Conservation (phyloP, 1,140 invertebrate species). For the Rhagoletis pomonella region DNA sequence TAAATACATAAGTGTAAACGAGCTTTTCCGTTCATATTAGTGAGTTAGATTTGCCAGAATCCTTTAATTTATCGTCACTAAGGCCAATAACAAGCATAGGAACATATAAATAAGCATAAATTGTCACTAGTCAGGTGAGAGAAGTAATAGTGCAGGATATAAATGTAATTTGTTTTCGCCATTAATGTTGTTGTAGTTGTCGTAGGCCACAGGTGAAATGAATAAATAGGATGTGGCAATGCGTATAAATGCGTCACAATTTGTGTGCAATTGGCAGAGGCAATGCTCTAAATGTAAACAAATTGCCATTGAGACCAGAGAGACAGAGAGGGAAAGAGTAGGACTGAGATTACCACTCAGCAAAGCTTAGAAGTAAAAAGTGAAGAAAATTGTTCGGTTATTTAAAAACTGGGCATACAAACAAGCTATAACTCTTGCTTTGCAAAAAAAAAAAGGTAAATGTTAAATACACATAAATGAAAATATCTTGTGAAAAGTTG, state of each 20-base stretch:
- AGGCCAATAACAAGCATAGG: conserved; percentile 11
- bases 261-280: conserved; percentile 6
- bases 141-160: conserved; percentile 1
- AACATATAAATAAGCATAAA: conserved; percentile 52
- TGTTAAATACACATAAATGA: too few relatives aligned
- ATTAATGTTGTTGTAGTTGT: not conserved
- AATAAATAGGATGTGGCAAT: not conserved
- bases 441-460: too few relatives aligned
- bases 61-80: conserved; percentile 49
- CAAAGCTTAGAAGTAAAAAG: too few relatives aligned
- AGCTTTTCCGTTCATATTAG: not conserved
- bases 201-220: not conserved
- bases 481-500: too few relatives aligned
- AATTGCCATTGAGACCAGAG: not conserved
- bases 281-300: not conserved
- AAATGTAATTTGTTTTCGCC: not conserved
- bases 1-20: not conserved
- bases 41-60: not conserved
- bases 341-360: too few relatives aligned
- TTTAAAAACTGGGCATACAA: too few relatives aligned
- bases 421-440: too few relatives aligned
- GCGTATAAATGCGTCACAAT: not conserved
- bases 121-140: not conserved
- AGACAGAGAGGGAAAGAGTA: too few relatives aligned
- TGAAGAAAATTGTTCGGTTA: too few relatives aligned